A percentile compares a stretch with the other conserved stretches of the same genome.
phyloP scores from a whole-genome alignment of 2,113 vertebrate genomes.

The Malurus melanocephalus region DNA sequence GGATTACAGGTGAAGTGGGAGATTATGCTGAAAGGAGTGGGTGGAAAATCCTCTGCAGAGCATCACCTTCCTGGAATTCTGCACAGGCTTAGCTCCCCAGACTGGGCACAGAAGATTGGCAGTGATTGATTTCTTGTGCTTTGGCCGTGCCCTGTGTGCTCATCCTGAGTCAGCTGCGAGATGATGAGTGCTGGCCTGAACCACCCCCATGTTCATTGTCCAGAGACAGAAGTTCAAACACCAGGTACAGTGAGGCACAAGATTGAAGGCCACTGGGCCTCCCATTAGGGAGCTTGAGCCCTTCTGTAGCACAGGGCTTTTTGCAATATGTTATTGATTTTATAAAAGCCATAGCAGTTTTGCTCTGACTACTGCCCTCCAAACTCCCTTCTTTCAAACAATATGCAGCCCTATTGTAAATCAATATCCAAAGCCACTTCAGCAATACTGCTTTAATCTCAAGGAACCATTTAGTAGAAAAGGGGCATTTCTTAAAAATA shows the following conservation, averaged over 20 bases:
- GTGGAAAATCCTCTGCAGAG: neutral
- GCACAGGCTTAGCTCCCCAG: rapidly evolving
- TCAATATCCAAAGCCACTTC: neutral
- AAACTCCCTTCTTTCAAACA: constrained; percentile 15
- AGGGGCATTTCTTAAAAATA: neutral
- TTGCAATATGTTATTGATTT: neutral
- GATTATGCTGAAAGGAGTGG: neutral
- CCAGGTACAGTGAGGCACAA: neutral
- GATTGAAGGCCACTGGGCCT: neutral
- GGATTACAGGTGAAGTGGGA: neutral
- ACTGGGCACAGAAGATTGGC: neutral
- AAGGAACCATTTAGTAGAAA: neutral
- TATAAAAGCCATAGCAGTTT: neutral
- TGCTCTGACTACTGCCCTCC: neutral
- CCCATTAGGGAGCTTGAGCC: neutral
- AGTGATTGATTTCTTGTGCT: neutral
- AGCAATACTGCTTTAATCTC: neutral
- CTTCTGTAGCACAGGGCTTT: neutral
- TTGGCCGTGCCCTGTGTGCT: rapidly evolving
- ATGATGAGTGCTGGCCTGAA: neutral
- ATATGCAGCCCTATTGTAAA: constrained; percentile 7
- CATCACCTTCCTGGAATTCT: neutral
- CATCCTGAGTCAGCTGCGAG: neutral
- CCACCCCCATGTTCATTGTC: neutral
- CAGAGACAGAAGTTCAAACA: neutral